These are phyloP conservation scores for Callorhinus ursinus DNA, from an alignment of 2,113 vertebrate genomes.

Conservation along the genomic window DNA sequence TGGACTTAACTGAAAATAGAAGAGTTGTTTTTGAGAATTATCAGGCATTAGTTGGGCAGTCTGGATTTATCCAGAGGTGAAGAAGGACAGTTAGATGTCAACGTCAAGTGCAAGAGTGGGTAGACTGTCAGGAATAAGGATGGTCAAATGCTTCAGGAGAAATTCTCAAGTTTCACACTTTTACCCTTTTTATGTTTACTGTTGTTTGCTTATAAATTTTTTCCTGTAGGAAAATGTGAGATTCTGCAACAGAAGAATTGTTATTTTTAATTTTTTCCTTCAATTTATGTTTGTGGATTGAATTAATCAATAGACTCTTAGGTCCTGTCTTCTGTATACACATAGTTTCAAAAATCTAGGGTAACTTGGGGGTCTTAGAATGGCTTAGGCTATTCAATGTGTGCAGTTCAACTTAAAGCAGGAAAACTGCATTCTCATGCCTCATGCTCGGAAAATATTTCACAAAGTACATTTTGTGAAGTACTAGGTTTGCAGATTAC, in stretches of 20 bases:
- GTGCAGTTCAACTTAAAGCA: not conserved
- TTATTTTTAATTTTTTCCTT: not conserved
- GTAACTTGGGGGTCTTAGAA: not conserved
- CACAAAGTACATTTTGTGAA: not conserved
- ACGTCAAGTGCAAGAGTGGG: not conserved
- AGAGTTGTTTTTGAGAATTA: not conserved
- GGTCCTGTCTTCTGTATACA: not conserved
- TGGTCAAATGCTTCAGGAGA: not conserved
- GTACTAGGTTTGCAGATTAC: not conserved
- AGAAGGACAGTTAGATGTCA: not conserved
- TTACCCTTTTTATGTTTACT: not conserved
- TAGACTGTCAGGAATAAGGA: not conserved
- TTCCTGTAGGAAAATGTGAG: not conserved
- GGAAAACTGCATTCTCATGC: not conserved
- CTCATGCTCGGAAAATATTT: not conserved
- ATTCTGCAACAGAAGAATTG: not conserved
- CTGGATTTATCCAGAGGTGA: not conserved
- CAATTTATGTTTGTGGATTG: not conserved
- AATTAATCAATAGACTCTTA: not conserved
- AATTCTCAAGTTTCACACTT: not conserved
- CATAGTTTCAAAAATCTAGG: not conserved
- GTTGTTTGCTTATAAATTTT: not conserved
- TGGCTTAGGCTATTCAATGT: not conserved
- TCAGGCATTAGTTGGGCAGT: not conserved
- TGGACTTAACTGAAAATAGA: not conserved